Evolutionary conservation across 2,113 vertebrate species (phyloP).

Genomic region (Pristiophorus japonicus): DNA sequence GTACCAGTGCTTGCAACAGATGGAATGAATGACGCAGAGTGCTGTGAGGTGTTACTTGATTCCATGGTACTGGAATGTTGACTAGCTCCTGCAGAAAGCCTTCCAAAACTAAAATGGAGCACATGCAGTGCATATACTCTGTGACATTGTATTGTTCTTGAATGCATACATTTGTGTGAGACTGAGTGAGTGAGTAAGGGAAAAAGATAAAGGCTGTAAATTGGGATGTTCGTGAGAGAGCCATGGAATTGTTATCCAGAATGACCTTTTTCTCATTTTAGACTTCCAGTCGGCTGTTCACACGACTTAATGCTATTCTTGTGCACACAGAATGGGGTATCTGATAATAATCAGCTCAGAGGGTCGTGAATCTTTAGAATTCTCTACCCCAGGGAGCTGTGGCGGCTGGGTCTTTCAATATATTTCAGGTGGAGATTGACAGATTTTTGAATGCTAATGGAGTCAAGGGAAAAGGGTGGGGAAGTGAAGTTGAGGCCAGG

Average conservation of each 20-base stretch:
- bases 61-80: background rate
- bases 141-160: background rate
- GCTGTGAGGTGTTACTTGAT: background rate
- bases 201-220: background rate
- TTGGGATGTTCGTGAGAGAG: background rate
- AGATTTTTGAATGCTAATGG: too few species aligned
- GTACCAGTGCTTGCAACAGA: background rate
- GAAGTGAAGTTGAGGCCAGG: too few species aligned
- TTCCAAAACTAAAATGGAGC: background rate
- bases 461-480: too few species aligned
- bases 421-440: too few species aligned
- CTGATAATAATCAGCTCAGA: background rate
- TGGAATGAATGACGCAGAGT: background rate
- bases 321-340: background rate
- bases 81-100: background rate
- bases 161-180: background rate
- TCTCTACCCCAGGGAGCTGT: too few species aligned
- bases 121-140: background rate
- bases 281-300: background rate
- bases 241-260: background rate
- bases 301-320: background rate
- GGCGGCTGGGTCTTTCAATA: too few species aligned
- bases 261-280: background rate
- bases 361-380: too few species aligned
- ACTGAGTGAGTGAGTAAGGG: background rate